Evolutionary conservation across 2,113 vertebrate genomes (phyloP).

Genomic region (Helogale parvula): DNA sequence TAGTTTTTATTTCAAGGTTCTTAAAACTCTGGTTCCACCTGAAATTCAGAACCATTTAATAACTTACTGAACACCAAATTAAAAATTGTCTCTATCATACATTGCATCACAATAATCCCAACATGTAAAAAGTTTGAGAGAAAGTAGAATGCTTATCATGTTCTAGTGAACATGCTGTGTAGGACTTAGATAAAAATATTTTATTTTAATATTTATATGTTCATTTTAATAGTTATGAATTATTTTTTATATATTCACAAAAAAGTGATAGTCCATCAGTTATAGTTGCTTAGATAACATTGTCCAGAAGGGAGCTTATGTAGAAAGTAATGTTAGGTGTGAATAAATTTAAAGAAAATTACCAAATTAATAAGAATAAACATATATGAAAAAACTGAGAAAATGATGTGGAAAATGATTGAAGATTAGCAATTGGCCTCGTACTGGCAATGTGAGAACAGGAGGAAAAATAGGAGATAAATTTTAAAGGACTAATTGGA

Average conservation of each 20-base stretch:
- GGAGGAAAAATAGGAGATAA: not conserved
- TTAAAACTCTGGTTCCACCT: conserved; percentile 9
- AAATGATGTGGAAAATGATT: not conserved
- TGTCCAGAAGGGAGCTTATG: not conserved
- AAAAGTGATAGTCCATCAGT: not conserved
- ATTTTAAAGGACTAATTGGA: not conserved
- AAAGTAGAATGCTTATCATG: not conserved
- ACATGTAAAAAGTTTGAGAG: not conserved
- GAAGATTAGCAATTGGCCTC: not conserved
- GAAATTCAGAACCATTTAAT: conserved; percentile 28
- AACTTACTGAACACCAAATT: not conserved
- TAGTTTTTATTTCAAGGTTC: conserved; percentile 22
- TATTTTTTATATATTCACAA: not conserved
- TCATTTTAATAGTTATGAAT: not conserved
- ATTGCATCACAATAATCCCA: not conserved
- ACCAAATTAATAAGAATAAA: not conserved
- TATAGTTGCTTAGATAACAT: not conserved
- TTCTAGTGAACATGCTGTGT: not conserved
- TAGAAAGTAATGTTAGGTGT: not conserved
- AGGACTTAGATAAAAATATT: not conserved
- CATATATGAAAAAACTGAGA: not conserved
- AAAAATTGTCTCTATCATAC: not conserved
- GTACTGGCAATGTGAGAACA: not conserved
- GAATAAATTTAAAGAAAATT: not conserved
- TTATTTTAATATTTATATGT: not conserved